Evolutionary conservation across 2,797 vertebrate species (phyloP), one percentile per base, ranked within the genome.

Genomic region (Holocentrus rufus): DNA sequence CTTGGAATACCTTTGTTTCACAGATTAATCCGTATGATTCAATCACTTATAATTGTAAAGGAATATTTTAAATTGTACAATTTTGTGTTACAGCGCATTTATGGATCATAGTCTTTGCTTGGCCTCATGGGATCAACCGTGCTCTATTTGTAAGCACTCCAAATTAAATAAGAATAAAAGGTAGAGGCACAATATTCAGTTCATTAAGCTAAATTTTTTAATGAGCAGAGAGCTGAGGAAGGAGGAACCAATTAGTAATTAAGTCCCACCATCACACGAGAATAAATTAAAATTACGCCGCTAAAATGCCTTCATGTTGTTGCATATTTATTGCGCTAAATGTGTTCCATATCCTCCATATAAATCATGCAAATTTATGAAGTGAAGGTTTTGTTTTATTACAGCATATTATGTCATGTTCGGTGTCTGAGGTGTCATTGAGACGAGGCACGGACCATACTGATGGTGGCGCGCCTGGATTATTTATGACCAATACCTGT

Each of bases 301-400:
- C 85, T 77, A 84, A 82, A 73, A 75, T 56, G 74, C 83, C 84
- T 87, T 88, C 81, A 86, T 88, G 88, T 90, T 88, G 82, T 83
- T 92, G 90, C 87, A 92, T 92, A 91, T 94, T 93, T 89, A 93
- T 91, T 85, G 84, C 5, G 50, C 84, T 54, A 83, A 85, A 90
- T 88, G 87, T 72, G 74, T 91, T 74, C 87, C 81, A 76, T 82
- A 82, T 55, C 50, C 73, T 82, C 39, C 75, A 58, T 39, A 92
- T 93, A 91, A 93, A 93, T 94, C 89, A 92, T 83, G 84, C 74
- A 88, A 77, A 90, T 93, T 90, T 77, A 93, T 93, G 90, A 92
- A 94, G 84, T 91, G 77, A 86, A 79, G 82, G 58, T 90, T 93
- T 90, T 61, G 85, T 92, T 93, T 93, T 91, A 92, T 92, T 90